A percentile compares a stretch with the other conserved stretches of the same genome.
These are phyloP conservation scores for Sarcophaga variegata DNA, from an alignment of 2,888 invertebrate species.

Conservation along the genomic window DNA sequence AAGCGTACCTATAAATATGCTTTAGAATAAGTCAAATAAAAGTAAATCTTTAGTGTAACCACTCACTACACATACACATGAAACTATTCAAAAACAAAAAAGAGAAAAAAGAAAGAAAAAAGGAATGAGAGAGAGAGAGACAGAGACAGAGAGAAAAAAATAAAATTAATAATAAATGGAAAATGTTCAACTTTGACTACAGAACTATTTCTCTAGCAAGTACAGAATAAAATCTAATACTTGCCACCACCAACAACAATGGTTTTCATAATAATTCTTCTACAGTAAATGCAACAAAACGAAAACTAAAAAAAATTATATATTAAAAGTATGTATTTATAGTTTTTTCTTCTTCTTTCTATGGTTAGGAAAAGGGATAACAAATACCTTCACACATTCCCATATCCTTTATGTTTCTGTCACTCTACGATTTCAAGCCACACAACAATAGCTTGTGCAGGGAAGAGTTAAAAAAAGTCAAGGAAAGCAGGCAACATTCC, in stretches of 20 bases:
- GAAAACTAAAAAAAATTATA: no score
- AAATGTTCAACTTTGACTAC: conserved; percentile 46
- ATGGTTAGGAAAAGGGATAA: no score
- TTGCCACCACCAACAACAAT: conserved; percentile 1
- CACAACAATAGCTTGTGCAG: not conserved
- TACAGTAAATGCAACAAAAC: no score
- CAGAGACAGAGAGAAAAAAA: not conserved
- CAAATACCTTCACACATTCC: not conserved
- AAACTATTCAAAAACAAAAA: not conserved
- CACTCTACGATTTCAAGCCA: not conserved
- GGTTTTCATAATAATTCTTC: no score
- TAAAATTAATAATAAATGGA: conserved; percentile 39
- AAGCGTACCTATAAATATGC: not conserved
- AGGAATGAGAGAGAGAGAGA: not conserved
- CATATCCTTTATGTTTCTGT: conserved; percentile 6
- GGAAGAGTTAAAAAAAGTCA: not conserved
- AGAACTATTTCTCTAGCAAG: not conserved
- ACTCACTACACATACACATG: not conserved
- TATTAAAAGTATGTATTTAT: no score
- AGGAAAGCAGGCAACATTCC: not conserved
- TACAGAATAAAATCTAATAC: not conserved
- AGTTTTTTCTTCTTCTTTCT: no score
- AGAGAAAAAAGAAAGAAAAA: not conserved
- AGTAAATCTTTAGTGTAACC: conserved; percentile 26
- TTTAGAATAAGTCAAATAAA: conserved; percentile 31